A percentile compares a stretch with the other conserved stretches of the same genome.
These are phyloP conservation scores for Agonopterix heracliana DNA, from an alignment of 2,888 invertebrate species.

Conservation along the genomic window DNA sequence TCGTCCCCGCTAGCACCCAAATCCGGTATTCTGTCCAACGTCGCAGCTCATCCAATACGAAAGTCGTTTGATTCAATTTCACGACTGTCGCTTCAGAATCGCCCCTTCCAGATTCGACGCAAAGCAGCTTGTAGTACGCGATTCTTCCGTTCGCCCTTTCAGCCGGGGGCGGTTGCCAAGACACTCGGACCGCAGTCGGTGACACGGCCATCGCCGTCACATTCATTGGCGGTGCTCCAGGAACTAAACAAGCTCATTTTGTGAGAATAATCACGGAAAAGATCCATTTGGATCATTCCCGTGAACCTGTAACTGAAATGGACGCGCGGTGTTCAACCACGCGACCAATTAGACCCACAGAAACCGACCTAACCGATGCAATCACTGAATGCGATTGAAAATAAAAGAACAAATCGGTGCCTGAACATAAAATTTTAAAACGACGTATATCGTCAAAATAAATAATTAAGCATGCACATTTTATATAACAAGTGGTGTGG, in stretches of 20 bases:
- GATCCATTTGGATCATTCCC: constrained; percentile 1
- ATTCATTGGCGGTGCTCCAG: constrained; percentile 97
- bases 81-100: constrained; percentile 90
- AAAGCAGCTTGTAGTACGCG: constrained; percentile 95
- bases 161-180: constrained; percentile 94
- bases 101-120: constrained; percentile 89
- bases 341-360: constrained; percentile 31
- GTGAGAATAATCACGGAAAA: constrained; percentile 24
- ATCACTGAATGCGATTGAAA: constrained; percentile 75
- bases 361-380: constrained; percentile 55
- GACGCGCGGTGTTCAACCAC: constrained; percentile 22
- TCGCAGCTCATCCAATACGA: constrained; percentile 91
- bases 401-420: constrained; percentile 44
- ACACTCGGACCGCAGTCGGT: constrained; percentile 91
- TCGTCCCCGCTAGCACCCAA: constrained; percentile 97
- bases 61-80: constrained; percentile 86
- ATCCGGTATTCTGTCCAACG: constrained; percentile 98
- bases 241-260: constrained; percentile 82
- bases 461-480: constrained; percentile 52
- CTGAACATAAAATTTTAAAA: constrained; percentile 49
- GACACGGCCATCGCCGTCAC: constrained; percentile 92
- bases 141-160: constrained; percentile 95
- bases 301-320: constrained; percentile 50
- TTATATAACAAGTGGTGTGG: constrained; percentile 27
- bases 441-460: constrained; percentile 36